These are phyloP conservation scores for Caenorhabditis becei DNA, from an alignment of 2,888 invertebrate genomes.

Conservation along the genomic window DNA sequence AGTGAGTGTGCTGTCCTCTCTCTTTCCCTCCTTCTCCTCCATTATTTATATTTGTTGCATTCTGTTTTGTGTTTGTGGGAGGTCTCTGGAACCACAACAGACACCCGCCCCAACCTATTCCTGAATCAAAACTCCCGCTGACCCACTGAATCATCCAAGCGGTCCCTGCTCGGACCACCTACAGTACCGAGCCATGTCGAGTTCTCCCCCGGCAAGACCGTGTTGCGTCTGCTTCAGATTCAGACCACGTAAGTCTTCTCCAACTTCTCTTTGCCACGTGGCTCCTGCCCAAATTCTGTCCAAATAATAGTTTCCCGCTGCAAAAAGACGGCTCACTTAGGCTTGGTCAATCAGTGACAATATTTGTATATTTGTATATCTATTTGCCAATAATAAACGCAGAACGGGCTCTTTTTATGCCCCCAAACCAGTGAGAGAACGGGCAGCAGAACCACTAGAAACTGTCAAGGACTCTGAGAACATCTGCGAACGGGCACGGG, in stretches of 20 bases:
- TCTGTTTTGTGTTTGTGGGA: constrained; percentile 54
- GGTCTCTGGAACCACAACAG: constrained; percentile 39
- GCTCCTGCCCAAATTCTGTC: no score
- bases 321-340: constrained; percentile 4
- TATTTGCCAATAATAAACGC: constrained; percentile 24
- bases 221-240: constrained; percentile 72
- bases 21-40: constrained; percentile 39
- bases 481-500: constrained; percentile 5
- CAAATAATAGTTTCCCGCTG: no score
- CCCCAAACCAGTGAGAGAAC: neutral
- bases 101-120: constrained; percentile 14
- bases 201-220: constrained; percentile 71
- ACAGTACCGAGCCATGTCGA: constrained; percentile 64
- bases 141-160: constrained; percentile 11
- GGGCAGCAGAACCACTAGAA: constrained; percentile 20
- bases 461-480: constrained; percentile 20
- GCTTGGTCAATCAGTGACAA: constrained; percentile 27
- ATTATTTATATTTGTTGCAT: constrained; percentile 59
- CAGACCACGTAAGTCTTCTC: constrained; percentile 66
- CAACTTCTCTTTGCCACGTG: no score
- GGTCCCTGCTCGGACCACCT: constrained; percentile 15
- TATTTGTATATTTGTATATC: constrained; percentile 22
- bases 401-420: neutral
- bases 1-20: constrained; percentile 37
- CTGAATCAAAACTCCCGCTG: neutral